Base-by-base conservation (phyloP, 2,113 vertebrate species). In the Pedetes capensis region DNA sequence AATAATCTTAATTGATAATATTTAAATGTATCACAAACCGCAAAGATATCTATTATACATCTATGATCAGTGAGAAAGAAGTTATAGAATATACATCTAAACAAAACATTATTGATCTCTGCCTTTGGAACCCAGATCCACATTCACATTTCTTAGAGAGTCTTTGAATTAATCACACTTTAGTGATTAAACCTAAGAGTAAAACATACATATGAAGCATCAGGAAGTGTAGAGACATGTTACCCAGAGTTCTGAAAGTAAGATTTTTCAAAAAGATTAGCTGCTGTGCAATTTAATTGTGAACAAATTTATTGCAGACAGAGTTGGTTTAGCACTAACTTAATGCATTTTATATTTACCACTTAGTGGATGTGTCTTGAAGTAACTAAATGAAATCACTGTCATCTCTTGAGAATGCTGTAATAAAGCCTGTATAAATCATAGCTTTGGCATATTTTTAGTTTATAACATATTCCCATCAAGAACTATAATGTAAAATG, bases 371-470 rank as follows among this genome's bases (percentile, higher is more conserved):
- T 5, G 8, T 68, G 69, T 89, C 74, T 82, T 87, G 20, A 79
- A 91, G 88, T 92, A 91, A 86, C 34, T 86, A 93, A 97, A 83
- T 91, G 47, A 23, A 95, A 93, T 94, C 37, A 14, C 49, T 94
- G 78, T 72, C 51, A 93, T 93, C 78, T 55, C 17, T 95, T 84
- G 74, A 85, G 25, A 82, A 89, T 72, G 16, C 59, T 75, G 5
- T 64, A 95, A 76, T n/a, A 75, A 96, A 89, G 8, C 1, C n/a
- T 93, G 91, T 86, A 57, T 87, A 87, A 92, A 90, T 90, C 64
- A 84, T 76, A 63, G n/a, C 29, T 87, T 57, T 84, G 42, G 53
- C 29, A 75, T 83, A 76, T 81, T 88, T 59, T 95, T 87, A 83
- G n/a, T 59, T 95, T 80, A 51, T 87, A 96, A 47, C 18, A 61